Percentiles rank a stretch among this genome's conserved stretches.
Evolutionary conservation across 2,797 vertebrate species (phyloP).

Genomic region (Cottoperca gobio): DNA sequence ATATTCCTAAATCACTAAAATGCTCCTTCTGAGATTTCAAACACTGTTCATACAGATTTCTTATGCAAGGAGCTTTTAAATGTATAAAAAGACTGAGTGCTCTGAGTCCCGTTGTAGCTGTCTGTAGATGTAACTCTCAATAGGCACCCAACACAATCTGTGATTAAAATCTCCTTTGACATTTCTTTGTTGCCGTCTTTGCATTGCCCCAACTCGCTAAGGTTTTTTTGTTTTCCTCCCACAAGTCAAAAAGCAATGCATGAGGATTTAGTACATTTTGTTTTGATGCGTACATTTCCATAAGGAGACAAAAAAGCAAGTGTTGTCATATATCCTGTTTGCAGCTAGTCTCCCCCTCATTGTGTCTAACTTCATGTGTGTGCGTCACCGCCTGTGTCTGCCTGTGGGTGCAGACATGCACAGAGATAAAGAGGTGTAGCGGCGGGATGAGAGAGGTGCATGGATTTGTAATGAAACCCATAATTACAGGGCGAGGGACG

Average conservation of each 20-base stretch:
- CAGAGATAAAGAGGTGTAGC: constrained; percentile 55
- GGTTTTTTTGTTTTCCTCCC: constrained; percentile 46
- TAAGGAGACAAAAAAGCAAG: constrained; percentile 62
- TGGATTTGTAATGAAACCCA: constrained; percentile 78
- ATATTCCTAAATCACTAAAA: constrained; percentile 26
- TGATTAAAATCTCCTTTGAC: constrained; percentile 75
- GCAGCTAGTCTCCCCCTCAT: constrained; percentile 20
- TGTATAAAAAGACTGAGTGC: constrained; percentile 54
- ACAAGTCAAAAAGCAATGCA: constrained; percentile 47
- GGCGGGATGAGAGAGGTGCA: constrained; percentile 66
- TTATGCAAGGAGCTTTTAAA: constrained; percentile 62
- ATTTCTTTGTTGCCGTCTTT: constrained; percentile 61
- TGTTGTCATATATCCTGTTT: constrained; percentile 54
- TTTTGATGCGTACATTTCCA: constrained; percentile 71
- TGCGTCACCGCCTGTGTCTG: constrained; percentile 36
- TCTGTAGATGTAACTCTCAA: constrained; percentile 53
- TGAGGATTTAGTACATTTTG: constrained; percentile 58
- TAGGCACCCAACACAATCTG: constrained; percentile 56
- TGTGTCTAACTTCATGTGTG: constrained; percentile 6
- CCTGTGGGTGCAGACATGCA: constrained; percentile 39
- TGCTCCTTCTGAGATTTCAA: constrained; percentile 47
- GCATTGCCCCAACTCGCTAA: constrained; percentile 37
- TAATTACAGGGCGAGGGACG: constrained; percentile 76
- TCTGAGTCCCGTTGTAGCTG: constrained; percentile 31
- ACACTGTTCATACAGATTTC: constrained; percentile 30